A percentile compares a stretch with the other conserved stretches of the same genome.
These are phyloP conservation scores for Nasonia oneida DNA, from an alignment of 2,888 invertebrate genomes.

Conservation along the genomic window DNA sequence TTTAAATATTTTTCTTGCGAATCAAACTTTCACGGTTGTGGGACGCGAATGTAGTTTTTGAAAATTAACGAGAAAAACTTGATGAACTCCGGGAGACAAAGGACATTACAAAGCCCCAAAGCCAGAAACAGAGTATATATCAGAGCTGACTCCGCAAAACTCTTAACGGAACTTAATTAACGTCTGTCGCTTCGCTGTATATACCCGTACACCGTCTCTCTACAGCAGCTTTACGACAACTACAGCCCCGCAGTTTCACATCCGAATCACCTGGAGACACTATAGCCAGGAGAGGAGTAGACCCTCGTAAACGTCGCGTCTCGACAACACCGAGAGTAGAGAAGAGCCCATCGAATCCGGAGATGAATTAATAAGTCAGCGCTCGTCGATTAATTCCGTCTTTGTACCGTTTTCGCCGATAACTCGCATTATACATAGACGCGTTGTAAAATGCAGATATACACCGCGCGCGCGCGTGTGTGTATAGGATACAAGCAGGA, in stretches of 20 bases:
- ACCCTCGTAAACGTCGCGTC: slow-evolving; percentile 67
- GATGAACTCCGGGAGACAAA: not conserved
- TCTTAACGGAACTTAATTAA: slow-evolving; percentile 76
- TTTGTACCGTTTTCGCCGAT: not conserved
- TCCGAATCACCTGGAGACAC: slow-evolving; percentile 7
- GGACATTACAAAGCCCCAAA: not conserved
- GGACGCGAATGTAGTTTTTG: no score
- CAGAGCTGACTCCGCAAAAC: slow-evolving; percentile 69
- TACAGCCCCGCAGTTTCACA: slow-evolving; percentile 62
- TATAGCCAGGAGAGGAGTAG: slow-evolving; percentile 61
- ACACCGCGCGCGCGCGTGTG: not conserved
- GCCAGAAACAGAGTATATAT: slow-evolving; percentile 57
- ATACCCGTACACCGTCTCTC: slow-evolving; percentile 60
- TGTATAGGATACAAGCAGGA: not conserved
- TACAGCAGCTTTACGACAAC: slow-evolving; percentile 71
- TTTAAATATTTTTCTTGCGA: no score
- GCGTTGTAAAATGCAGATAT: not conserved
- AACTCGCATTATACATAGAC: not conserved
- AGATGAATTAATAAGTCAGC: slow-evolving; percentile 66
- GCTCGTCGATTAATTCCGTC: slow-evolving; percentile 42
- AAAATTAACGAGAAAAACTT: not conserved
- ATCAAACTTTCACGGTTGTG: no score
- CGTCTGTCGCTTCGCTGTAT: slow-evolving; percentile 69
- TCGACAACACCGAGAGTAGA: slow-evolving; percentile 50
- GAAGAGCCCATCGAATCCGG: slow-evolving; percentile 63